Evolutionary conservation across 2,888 invertebrate species (phyloP).

Genomic region (Chymomyza caudatula): DNA sequence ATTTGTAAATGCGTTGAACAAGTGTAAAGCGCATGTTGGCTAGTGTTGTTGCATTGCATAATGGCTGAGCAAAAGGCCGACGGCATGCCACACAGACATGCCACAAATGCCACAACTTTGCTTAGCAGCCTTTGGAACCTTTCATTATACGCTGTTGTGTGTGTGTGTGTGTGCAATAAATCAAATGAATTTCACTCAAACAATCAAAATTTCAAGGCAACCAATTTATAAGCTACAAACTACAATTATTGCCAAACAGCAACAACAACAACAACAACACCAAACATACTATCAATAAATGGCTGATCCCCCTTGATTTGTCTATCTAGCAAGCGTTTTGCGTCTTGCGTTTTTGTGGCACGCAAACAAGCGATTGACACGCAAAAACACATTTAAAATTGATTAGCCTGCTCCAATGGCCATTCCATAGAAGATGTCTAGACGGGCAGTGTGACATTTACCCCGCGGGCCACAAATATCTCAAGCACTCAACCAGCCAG

Average conservation of each 20-base stretch:
- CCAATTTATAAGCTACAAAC: constrained; percentile 40
- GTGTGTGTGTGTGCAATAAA: constrained; percentile 61
- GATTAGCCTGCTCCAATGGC: constrained; percentile 48
- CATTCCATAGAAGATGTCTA: background rate
- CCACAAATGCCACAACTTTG: background rate
- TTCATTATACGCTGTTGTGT: constrained; percentile 34
- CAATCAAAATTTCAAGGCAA: constrained; percentile 39
- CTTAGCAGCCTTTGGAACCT: constrained; percentile 23
- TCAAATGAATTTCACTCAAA: constrained; percentile 69
- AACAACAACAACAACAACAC: constrained; percentile 6
- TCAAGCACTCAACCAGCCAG: background rate
- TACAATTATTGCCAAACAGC: constrained; percentile 62
- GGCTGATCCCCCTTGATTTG: constrained; percentile 15
- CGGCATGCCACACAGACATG: background rate
- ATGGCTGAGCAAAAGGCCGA: constrained; percentile 28
- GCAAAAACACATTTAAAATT: constrained; percentile 72
- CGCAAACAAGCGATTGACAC: constrained; percentile 73
- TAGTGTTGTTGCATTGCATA: constrained; percentile 51
- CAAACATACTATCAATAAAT: constrained; percentile 63
- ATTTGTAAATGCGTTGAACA: constrained; percentile 70
- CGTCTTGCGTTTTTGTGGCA: constrained; percentile 23
- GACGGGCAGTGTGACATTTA: constrained; percentile 61
- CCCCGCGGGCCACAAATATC: constrained; percentile 34
- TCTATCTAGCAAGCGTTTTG: background rate
- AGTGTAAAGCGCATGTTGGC: constrained; percentile 49